Evolutionary conservation across 1,140 invertebrate genomes (phyloP).

Genomic region (Oreohelix idahoensis): DNA sequence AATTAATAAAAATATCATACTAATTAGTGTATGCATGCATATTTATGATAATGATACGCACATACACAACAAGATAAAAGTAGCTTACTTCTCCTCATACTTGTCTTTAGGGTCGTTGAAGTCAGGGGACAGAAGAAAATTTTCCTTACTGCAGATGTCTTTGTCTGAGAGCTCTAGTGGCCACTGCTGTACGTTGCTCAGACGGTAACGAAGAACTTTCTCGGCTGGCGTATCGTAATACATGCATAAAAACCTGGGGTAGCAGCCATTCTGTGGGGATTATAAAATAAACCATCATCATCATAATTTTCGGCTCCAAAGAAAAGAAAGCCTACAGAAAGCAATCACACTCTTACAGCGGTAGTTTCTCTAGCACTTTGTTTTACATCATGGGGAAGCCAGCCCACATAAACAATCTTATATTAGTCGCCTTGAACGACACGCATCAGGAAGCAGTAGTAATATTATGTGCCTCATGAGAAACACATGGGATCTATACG

Average conservation of each 20-base stretch:
- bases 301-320: too few species aligned
- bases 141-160: slow-evolving; percentile 18
- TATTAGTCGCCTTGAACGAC: too few species aligned
- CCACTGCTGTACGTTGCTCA: slow-evolving; percentile 28
- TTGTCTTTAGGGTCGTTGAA: slow-evolving; percentile 21
- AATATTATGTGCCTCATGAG: too few species aligned
- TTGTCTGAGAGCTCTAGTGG: slow-evolving; percentile 25
- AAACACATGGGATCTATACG: too few species aligned
- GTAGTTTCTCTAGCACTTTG: too few species aligned
- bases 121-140: slow-evolving; percentile 13
- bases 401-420: too few species aligned
- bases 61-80: not conserved
- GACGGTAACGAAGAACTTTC: slow-evolving; percentile 11
- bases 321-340: too few species aligned
- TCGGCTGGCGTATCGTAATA: slow-evolving; percentile 29
- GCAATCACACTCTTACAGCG: too few species aligned
- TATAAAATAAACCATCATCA: too few species aligned
- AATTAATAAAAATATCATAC: not conserved
- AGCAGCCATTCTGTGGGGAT: slow-evolving; percentile 34
- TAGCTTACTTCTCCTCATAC: slow-evolving; percentile 9
- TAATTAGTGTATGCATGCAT: too few species aligned
- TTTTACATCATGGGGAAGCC: too few species aligned
- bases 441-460: too few species aligned
- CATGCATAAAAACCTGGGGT: slow-evolving; percentile 36
- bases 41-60: not conserved